A percentile compares a stretch with the other conserved stretches of the same genome.
Conservation (phyloP, 1,140 invertebrate genomes). For the Eumaeus atala region DNA sequence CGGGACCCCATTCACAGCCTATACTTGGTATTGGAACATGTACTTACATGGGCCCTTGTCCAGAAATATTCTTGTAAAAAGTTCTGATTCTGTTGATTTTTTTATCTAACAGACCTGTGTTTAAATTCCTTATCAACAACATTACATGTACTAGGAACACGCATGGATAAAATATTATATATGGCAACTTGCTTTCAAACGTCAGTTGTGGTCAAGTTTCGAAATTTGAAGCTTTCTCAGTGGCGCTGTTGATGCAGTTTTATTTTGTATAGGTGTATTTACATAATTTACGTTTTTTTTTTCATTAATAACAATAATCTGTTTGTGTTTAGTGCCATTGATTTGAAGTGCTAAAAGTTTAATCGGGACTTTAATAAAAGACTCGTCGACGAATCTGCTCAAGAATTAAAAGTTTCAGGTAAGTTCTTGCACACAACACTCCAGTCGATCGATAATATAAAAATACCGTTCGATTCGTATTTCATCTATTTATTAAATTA, state of each 20-base stretch:
- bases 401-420: conserved; percentile 30
- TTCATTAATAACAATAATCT: conserved; percentile 22
- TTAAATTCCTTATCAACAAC: too few relatives aligned
- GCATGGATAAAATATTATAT: not conserved
- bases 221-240: conserved; percentile 12
- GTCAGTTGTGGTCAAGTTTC: conserved; percentile 10
- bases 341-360: conserved; percentile 10
- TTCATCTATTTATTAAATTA: conserved; percentile 8
- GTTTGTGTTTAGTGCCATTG: conserved; percentile 19
- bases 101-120: too few relatives aligned
- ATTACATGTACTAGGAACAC: too few relatives aligned
- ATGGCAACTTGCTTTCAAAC: conserved; percentile 6
- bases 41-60: too few relatives aligned
- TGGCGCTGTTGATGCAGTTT: conserved; percentile 37
- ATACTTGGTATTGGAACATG: too few relatives aligned
- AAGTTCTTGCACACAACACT: conserved; percentile 35
- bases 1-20: too few relatives aligned
- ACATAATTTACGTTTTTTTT: conserved; percentile 34
- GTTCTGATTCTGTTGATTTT: too few relatives aligned
- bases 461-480: conserved; percentile 40
- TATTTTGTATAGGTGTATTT: conserved; percentile 26
- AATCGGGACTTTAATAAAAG: conserved; percentile 4
- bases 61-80: too few relatives aligned
- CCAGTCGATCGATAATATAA: conserved; percentile 62
- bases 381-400: not conserved